Percentiles rank a stretch among this genome's conserved stretches.
Conservation (phyloP, 2,797 vertebrate genomes). For the Amazonetta brasiliensis region DNA sequence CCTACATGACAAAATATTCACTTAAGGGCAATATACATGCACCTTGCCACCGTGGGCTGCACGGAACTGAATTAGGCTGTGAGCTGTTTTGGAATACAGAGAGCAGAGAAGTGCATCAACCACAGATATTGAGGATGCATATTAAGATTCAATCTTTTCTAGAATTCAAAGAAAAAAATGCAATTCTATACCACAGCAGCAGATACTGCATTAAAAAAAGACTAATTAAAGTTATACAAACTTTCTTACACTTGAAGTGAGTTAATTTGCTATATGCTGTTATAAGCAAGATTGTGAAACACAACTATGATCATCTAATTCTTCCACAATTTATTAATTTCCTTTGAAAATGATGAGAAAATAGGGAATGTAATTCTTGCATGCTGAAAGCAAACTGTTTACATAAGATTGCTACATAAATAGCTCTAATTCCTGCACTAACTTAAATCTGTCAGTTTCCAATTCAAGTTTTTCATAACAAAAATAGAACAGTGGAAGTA, state of each 20-base stretch:
- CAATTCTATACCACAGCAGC: background rate
- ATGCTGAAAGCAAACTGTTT: constrained; percentile 29
- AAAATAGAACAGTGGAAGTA: background rate
- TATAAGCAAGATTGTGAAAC: background rate
- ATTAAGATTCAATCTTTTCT: background rate
- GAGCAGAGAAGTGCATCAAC: background rate
- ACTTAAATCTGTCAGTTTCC: constrained; percentile 6
- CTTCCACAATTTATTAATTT: constrained; percentile 35
- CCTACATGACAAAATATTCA: background rate
- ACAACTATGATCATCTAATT: background rate
- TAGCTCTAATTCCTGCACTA: constrained; percentile 6
- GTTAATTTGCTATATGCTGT: background rate
- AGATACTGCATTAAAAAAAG: background rate
- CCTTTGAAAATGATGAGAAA: constrained; percentile 10
- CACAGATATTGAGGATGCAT: background rate
- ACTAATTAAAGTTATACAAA: background rate
- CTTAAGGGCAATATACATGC: background rate
- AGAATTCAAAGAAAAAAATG: background rate
- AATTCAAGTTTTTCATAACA: background rate
- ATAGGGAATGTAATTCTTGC: constrained; percentile 13
- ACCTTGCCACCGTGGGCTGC: background rate
- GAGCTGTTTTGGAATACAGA: background rate
- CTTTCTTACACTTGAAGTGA: background rate
- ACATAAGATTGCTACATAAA: background rate
- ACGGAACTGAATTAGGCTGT: background rate